Percentiles rank a stretch among this genome's conserved stretches.
Evolutionary conservation across 2,888 invertebrate species (phyloP).

Genomic region (Himalopsyche japonica): DNA sequence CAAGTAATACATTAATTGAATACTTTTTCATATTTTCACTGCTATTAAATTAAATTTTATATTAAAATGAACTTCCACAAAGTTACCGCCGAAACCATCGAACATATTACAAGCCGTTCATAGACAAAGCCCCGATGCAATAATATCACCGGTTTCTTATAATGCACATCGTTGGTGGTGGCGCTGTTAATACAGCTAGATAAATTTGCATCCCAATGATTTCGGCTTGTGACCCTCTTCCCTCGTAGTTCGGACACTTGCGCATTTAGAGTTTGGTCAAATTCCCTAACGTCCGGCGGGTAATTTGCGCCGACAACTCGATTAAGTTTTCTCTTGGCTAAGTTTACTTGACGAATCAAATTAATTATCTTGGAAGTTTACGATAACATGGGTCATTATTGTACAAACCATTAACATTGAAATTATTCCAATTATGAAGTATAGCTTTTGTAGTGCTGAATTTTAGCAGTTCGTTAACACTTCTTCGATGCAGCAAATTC

Average conservation of each 20-base stretch:
- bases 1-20: no score
- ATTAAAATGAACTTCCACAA: no score
- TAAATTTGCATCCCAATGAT: conserved; percentile 29
- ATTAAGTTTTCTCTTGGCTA: not conserved
- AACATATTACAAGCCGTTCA: conserved; percentile 20
- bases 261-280: not conserved
- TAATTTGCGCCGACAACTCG: not conserved
- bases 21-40: not conserved
- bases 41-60: no score
- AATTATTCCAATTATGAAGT: not conserved
- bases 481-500: no score
- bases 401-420: not conserved
- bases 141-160: not conserved
- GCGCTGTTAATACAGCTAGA: conserved; percentile 9
- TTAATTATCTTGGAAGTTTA: not conserved
- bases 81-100: no score
- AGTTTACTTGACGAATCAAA: not conserved
- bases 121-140: not conserved
- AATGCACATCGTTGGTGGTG: not conserved
- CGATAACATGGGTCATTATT: not conserved
- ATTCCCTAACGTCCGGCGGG: not conserved
- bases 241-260: not conserved
- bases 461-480: no score
- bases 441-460: no score
- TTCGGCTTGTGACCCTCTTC: conserved; percentile 1